Conservation (phyloP, 1,140 invertebrate genomes). For the Araneus ventricosus region DNA sequence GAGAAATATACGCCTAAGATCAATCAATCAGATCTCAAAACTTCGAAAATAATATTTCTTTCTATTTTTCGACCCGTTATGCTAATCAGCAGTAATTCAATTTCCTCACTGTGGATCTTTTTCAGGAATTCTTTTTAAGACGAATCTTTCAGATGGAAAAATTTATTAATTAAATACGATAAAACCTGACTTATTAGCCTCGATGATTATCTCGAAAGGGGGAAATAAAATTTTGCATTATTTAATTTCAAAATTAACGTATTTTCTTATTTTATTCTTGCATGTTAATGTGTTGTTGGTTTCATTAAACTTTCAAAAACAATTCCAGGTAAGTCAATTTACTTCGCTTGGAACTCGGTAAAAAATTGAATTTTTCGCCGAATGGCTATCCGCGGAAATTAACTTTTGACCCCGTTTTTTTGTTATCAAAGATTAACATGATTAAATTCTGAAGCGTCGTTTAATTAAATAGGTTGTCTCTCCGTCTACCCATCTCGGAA, state of each 20-base stretch:
- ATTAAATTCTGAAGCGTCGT: slow-evolving; percentile 12
- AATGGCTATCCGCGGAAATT: not conserved
- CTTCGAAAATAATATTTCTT: not conserved
- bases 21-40: no score
- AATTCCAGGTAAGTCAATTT: slow-evolving; percentile 12
- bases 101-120: not conserved
- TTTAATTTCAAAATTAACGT: slow-evolving; percentile 27
- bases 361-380: slow-evolving; percentile 20
- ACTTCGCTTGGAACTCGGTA: not conserved
- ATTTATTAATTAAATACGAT: slow-evolving; percentile 19
- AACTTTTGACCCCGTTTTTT: slow-evolving; percentile 16
- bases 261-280: not conserved
- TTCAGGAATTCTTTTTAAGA: not conserved
- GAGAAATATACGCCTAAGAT: no score
- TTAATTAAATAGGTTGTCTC: slow-evolving; percentile 28
- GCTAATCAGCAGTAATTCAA: not conserved
- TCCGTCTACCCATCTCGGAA: not conserved
- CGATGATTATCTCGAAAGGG: not conserved
- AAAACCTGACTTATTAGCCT: not conserved
- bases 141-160: not conserved
- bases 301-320: slow-evolving; percentile 31
- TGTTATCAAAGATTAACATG: slow-evolving; percentile 17
- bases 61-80: not conserved
- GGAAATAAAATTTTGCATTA: slow-evolving; percentile 9
- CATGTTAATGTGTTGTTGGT: not conserved